Evolutionary conservation across 2,797 vertebrate genomes (phyloP), one percentile per base, ranked within the genome.

Genomic region (Platalea minor): DNA sequence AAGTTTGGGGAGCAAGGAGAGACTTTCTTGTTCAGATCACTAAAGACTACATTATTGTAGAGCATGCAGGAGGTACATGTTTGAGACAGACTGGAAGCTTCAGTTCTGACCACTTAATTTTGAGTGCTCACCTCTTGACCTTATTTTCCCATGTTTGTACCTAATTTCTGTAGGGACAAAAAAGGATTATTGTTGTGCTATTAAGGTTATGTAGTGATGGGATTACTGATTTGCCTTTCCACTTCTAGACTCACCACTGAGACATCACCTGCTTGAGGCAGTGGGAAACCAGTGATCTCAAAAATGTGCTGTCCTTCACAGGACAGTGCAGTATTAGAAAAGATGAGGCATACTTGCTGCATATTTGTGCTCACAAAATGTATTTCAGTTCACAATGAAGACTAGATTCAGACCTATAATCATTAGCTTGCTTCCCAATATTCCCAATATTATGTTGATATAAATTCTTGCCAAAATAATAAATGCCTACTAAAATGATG

Each of bases 241-340:
- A 67, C 37, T 86, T 72, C 10, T 39, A 21, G 51, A 54, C 33
- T 94, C 37, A 9, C 16, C 35, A 26, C 39, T 64, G 69, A 53
- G 10, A 21, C 2, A 7, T 45, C 2, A 2, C 33, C 23, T 0
- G 0, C 39, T 72, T 81, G 41, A 64, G 8, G 8, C 20, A 33
- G 10, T 25, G 15, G 41, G n/a, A 83, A 89, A 56, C 17, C 29
- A 76, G 0, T 43, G 29, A 35, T 72, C 33, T 85, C 53, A 77
- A 26, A 89, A 69, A 43, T 11, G 5, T 50, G 10, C 41, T 79
- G 41, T 48, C 37, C 20, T 82, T 95, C 24, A 23, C 2, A 10
- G 24, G 5, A 37, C 35, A 60, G 8, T 65, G n/a, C 5, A 2
- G 17, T n/a, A 46, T 35, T 72, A n/a, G 80, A 50, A 79, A 82